Evolutionary conservation across 1,140 invertebrate species (phyloP), one percentile per base, ranked within the genome.

Genomic region (Panagrolaimus sp.): DNA sequence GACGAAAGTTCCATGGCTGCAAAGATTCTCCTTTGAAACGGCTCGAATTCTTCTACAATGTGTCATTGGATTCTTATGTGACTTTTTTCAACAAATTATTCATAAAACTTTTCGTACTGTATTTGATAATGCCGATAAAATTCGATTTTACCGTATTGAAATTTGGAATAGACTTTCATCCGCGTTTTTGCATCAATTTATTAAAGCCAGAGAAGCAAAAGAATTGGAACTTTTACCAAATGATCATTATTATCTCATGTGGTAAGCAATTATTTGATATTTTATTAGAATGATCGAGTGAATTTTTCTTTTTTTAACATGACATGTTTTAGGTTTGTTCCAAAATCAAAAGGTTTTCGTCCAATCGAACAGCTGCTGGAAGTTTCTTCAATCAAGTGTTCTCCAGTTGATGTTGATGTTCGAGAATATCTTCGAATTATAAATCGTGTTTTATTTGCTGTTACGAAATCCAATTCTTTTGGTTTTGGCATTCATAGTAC

Each of bases 351-450:
- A 12, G 17, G n/a, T 12, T 12, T 52, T 1, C 48, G 48, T 12
- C 48, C 48, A 7, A 52, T 52, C 48, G 48, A 52, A 52, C 17
- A 21, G 48, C 48, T 52, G 1, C 17, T 52, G n/a, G 48, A 52
- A n/a, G n/a, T n/a, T n/a, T n/a, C n/a, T 24, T 12, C 48, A 24
- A 52, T 21, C 9, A 52, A 52, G 48, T 4, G 17, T 4, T 52
- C n/a, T 24, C 48, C n/a, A 12, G 7, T 52, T 8, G 48, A 52
- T 7, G 26, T 52, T 15, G 26, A 21, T 52, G n/a, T n/a, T 4
- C 48, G 17, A 1, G n/a, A 52, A 24, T 52, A 52, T 52, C 9
- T 52, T 1, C 48, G 26, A 24, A 7, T 7, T 7, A 52, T 8
- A 12, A 52, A 52, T 14, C 7, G 48, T 24, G 26, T 52, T 52